Conservation (phyloP, 2,888 invertebrate species). For the Oeneis ivallda region DNA sequence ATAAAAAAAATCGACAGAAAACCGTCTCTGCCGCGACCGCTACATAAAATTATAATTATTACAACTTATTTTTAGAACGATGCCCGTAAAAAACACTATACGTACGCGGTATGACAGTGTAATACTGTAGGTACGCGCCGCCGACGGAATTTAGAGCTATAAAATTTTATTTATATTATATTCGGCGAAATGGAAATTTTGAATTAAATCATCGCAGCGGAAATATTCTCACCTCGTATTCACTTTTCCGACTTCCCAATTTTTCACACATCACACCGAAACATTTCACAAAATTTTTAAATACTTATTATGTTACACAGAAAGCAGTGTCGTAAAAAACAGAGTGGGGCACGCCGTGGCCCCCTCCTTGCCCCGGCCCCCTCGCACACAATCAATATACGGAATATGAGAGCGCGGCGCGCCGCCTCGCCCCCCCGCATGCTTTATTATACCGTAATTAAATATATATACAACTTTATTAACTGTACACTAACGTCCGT, state of each 20-base stretch:
- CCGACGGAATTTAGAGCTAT: conserved; percentile 78
- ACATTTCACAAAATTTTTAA: conserved; percentile 81
- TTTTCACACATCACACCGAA: conserved; percentile 80
- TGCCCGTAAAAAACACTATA: conserved; percentile 83
- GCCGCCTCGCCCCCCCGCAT: conserved; percentile 81
- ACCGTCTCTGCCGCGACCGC: conserved; percentile 78
- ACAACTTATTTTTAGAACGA: conserved; percentile 82
- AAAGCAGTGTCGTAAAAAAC: conserved; percentile 83
- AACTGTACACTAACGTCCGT: conserved; percentile 65
- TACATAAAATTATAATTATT: conserved; percentile 83
- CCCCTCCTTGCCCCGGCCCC: conserved; percentile 79
- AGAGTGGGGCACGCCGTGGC: conserved; percentile 82
- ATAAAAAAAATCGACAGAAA: conserved; percentile 75
- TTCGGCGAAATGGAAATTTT: conserved; percentile 61
- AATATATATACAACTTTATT: conserved; percentile 78
- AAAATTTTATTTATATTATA: conserved; percentile 74
- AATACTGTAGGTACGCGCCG: conserved; percentile 80
- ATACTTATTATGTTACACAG: conserved; percentile 82
- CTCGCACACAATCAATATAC: conserved; percentile 83
- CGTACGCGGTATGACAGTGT: conserved; percentile 82
- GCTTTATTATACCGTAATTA: conserved; percentile 82
- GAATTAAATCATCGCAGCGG: conserved; percentile 60
- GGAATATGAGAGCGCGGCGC: conserved; percentile 82
- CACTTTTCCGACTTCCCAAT: conserved; percentile 73
- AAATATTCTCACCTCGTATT: conserved; percentile 73